These are phyloP conservation scores for Neolamprologus fasciatus DNA, from an alignment of 2,113 vertebrate species.

Conservation along the genomic window DNA sequence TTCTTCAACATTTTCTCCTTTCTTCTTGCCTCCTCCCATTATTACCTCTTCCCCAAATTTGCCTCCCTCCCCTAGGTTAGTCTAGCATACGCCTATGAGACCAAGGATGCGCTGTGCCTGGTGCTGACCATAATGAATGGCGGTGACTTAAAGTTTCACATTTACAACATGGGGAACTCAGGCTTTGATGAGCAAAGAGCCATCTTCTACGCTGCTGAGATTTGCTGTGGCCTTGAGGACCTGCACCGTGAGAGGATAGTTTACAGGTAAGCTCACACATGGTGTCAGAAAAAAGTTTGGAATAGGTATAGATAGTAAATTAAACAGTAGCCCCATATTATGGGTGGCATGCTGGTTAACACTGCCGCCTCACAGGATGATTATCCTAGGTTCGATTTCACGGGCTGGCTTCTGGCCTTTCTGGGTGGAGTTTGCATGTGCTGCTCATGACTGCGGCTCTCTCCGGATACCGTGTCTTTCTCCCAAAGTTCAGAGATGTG, in stretches of 20 bases:
- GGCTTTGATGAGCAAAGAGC: constrained; percentile 87
- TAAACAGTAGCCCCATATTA: not conserved
- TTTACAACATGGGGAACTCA: constrained; percentile 86
- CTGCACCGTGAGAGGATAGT: constrained; percentile 87
- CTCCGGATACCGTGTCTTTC: rapidly evolving
- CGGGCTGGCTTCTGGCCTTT: not conserved
- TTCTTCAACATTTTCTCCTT: not conserved
- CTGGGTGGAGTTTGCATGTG: not conserved
- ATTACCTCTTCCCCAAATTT: not conserved
- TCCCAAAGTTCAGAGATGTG: rapidly evolving
- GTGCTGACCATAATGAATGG: constrained; percentile 93
- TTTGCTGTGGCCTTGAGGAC: constrained; percentile 88
- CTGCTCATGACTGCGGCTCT: not conserved
- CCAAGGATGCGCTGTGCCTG: constrained; percentile 85
- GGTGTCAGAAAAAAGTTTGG: not conserved
- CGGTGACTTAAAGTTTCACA: constrained; percentile 92
- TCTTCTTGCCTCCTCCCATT: not conserved
- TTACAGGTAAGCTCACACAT: constrained; percentile 75
- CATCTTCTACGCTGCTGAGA: constrained; percentile 89
- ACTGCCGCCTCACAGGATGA: not conserved
- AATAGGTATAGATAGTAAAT: not conserved
- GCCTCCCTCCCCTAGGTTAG: constrained; percentile 71
- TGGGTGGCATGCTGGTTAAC: not conserved
- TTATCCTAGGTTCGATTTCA: not conserved
- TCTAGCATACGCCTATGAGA: constrained; percentile 85